A percentile compares a stretch with the other conserved stretches of the same genome.
phyloP scores from a whole-genome alignment of 2,113 vertebrate species.

The Trichomycterus rosablanca region DNA sequence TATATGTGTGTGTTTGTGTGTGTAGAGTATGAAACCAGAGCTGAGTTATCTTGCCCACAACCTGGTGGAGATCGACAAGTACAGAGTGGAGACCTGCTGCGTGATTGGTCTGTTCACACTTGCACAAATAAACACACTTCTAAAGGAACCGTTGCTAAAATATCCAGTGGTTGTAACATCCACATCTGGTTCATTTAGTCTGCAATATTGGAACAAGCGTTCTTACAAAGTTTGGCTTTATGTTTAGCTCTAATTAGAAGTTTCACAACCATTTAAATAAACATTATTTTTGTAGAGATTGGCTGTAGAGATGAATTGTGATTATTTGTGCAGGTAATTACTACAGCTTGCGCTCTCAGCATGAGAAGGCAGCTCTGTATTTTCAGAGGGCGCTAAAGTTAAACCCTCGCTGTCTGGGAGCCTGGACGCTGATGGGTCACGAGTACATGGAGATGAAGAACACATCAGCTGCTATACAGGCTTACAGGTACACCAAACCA shows the following conservation, averaged over 20 bases:
- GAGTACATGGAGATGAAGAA: constrained; percentile 99
- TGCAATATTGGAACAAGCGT: too few species aligned
- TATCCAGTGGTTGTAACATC: too few species aligned
- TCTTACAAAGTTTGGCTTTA: too few species aligned
- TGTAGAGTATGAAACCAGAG: constrained; percentile 96
- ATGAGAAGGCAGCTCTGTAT: constrained; percentile 96
- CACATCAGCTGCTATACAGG: constrained; percentile 96
- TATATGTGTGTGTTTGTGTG: neutral
- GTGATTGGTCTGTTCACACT: constrained; percentile 81
- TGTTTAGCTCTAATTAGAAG: too few species aligned
- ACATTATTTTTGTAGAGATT: neutral
- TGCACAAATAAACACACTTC: neutral
- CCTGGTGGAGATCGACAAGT: constrained; percentile 98
- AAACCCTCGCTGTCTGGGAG: constrained; percentile 93
- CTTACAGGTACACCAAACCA: constrained; percentile 72
- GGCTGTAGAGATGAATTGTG: too few species aligned
- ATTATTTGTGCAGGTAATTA: constrained; percentile 76
- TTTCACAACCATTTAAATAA: too few species aligned
- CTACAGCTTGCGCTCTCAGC: constrained; percentile 94
- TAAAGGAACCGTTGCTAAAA: too few species aligned
- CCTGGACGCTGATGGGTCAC: constrained; percentile 98
- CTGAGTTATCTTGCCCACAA: constrained; percentile 96
- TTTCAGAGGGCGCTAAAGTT: constrained; percentile 96
- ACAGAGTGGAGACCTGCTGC: constrained; percentile 96
- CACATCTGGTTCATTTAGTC: too few species aligned